Conservation (phyloP, 2,113 vertebrate genomes). For the Lucifuga dentata region DNA sequence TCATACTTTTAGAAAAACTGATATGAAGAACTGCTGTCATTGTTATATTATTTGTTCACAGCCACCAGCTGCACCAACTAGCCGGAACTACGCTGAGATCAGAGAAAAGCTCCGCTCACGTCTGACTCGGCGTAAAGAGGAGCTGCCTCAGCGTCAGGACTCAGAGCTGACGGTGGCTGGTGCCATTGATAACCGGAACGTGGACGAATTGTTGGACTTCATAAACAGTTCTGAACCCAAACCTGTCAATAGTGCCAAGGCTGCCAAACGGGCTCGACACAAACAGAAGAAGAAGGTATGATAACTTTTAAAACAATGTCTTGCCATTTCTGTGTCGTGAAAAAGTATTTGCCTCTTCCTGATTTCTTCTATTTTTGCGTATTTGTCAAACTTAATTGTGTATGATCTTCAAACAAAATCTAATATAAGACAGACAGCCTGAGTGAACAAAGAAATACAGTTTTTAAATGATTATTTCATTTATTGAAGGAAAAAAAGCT, state of each 20-base stretch:
- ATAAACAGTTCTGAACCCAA: slow-evolving; percentile 98
- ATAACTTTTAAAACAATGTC: slow-evolving; percentile 1
- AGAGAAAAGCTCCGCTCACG: slow-evolving; percentile 96
- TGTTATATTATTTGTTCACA: slow-evolving; percentile 60
- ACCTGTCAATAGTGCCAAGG: slow-evolving; percentile 96
- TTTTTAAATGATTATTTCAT: no score
- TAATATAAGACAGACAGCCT: no score
- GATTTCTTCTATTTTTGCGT: no score
- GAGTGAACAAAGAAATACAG: no score
- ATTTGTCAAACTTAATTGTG: no score
- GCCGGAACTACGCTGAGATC: slow-evolving; percentile 98
- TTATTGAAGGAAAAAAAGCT: no score
- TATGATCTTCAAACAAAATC: no score
- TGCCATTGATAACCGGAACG: slow-evolving; percentile 91
- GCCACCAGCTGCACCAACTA: slow-evolving; percentile 97
- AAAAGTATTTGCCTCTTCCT: no score
- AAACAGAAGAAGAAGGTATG: slow-evolving; percentile 99
- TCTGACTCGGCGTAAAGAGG: slow-evolving; percentile 96
- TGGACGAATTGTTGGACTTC: slow-evolving; percentile 96
- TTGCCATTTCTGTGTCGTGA: no score
- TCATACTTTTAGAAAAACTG: background rate
- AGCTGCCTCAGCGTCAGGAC: slow-evolving; percentile 91
- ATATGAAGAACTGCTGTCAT: background rate
- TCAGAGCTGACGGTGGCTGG: slow-evolving; percentile 85
- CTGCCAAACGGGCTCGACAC: slow-evolving; percentile 96